These are phyloP conservation scores for Tenrec ecaudatus DNA, from an alignment of 2,113 vertebrate genomes.

Conservation along the genomic window DNA sequence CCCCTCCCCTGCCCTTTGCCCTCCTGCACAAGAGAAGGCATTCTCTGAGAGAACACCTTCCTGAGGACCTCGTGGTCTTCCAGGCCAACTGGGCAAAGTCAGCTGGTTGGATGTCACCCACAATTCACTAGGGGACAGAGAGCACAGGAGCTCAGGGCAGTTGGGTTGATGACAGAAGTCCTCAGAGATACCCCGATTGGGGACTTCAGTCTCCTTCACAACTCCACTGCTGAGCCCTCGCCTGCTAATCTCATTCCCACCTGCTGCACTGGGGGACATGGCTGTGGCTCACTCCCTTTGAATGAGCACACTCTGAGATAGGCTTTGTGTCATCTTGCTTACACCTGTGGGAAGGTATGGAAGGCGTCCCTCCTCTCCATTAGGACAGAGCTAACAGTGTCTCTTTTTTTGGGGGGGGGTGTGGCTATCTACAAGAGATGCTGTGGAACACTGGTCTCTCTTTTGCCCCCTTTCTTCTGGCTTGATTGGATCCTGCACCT, in stretches of 20 bases:
- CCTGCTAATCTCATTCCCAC: background rate
- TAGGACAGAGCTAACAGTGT: too few relatives aligned
- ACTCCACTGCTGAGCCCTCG: background rate
- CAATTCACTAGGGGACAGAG: background rate
- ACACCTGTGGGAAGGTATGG: too few relatives aligned
- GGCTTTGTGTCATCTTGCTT: too few relatives aligned
- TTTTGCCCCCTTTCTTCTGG: too few relatives aligned
- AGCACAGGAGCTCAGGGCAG: background rate
- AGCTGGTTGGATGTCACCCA: accelerated
- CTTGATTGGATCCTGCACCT: too few relatives aligned
- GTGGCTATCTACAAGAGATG: too few relatives aligned
- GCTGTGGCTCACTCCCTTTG: background rate
- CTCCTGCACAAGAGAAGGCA: background rate
- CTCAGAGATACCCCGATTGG: background rate
- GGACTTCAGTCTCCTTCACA: background rate
- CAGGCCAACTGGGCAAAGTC: background rate
- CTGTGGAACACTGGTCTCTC: too few relatives aligned
- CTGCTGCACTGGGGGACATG: background rate
- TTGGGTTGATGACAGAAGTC: background rate
- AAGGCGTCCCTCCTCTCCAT: too few relatives aligned
- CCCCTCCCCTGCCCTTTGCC: background rate
- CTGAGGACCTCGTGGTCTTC: background rate
- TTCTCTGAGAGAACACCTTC: background rate
- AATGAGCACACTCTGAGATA: background rate
- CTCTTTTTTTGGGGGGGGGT: too few relatives aligned